Evolutionary conservation across 2,113 vertebrate species (phyloP), one percentile per base, ranked within the genome.

Genomic region (Gulo gulo): DNA sequence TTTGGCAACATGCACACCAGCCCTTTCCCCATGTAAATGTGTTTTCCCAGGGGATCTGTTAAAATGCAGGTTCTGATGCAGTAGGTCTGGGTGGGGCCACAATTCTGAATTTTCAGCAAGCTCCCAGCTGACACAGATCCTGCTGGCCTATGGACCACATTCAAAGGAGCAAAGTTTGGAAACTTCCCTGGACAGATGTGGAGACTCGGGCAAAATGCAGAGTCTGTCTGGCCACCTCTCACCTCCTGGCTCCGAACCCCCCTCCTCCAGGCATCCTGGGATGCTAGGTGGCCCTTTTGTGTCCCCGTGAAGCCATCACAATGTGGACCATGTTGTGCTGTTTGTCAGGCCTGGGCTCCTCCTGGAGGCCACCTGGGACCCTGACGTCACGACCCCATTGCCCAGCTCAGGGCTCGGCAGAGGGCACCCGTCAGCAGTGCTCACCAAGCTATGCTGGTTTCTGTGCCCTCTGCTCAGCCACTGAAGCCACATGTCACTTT

Each of bases 401-500:
- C n/a, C 82, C 4, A n/a, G 15, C 13, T 0, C 1, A 2, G 45
- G 71, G 71, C 26, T 76, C 3, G 7, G 81, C 47, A 1, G 15
- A 50, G 12, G 39, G 34, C 59, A 7, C 14, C 45, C 13, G 4
- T 29, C 1, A 14, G 39, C 23, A 12, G 34, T 4, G 12, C 10
- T 59, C 42, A 47, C n/a, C 47, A 42, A 5, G 1, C 7, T 8
- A 18, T 34, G 11, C 47, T 21, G 39, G 50, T 24, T 3, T 8
- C 3, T 7, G 50, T 15, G 7, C 34, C 74, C n/a, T 14, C 29
- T 7, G 24, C 31, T 23, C 29, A 9, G 82, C 34, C 5, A 0
- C 42, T 1, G 6, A 7, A 8, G 7, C n/a, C 26, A 16, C 0
- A 0, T 1, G 0, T 11, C 69, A 8, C 21, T 1, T 21, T n/a